Evolutionary conservation across 2,113 vertebrate genomes (phyloP).

Genomic region (Prochilodus magdalenae): DNA sequence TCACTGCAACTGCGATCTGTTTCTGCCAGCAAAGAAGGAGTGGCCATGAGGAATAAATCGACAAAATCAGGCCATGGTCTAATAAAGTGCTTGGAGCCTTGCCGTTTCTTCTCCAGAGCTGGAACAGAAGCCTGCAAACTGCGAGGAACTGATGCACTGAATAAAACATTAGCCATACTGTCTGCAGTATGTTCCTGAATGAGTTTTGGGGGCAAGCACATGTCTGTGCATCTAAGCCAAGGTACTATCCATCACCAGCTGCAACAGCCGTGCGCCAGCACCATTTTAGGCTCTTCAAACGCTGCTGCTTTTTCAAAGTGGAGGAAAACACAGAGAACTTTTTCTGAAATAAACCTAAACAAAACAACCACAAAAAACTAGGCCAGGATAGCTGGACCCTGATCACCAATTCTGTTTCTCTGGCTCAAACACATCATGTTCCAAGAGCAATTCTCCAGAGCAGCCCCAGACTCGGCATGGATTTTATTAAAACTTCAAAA

Average conservation of each 20-base stretch:
- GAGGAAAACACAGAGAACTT: background rate
- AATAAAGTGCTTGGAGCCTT: background rate
- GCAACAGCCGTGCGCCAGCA: background rate
- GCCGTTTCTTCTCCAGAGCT: background rate
- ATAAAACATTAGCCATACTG: conserved; percentile 38
- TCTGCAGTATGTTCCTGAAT: background rate
- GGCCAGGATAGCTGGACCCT: conserved; percentile 25
- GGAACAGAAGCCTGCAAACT: background rate
- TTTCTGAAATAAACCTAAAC: no score
- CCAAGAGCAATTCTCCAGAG: conserved; percentile 34
- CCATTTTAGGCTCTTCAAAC: conserved; percentile 10
- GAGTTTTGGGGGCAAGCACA: conserved; percentile 9
- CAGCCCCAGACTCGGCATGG: background rate
- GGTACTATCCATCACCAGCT: background rate
- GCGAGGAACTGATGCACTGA: background rate
- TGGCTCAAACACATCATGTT: conserved; percentile 23
- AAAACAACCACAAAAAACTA: background rate
- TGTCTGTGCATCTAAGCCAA: background rate
- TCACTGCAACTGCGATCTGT: background rate
- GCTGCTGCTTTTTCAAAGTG: background rate
- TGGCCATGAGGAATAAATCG: background rate
- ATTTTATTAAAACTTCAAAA: conserved; percentile 39
- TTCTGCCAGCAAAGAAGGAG: background rate
- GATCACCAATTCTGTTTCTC: conserved; percentile 33
- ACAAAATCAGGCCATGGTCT: background rate